Conservation (phyloP, 2,888 invertebrate species). For the Artemia sinica region DNA sequence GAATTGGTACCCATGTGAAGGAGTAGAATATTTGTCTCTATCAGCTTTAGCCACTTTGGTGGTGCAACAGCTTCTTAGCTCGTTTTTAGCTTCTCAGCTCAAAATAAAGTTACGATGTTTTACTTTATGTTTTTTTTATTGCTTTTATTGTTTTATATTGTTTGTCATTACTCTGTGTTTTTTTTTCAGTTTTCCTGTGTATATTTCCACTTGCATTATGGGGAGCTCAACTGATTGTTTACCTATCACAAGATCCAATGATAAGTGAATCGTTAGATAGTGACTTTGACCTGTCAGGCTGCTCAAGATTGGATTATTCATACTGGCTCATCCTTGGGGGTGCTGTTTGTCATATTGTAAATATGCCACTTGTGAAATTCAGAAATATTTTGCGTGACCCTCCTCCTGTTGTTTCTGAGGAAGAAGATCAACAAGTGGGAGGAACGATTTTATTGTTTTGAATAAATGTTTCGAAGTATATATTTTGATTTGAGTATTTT, state of each 20-base stretch:
- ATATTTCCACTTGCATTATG: neutral
- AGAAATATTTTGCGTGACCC: conserved; percentile 3
- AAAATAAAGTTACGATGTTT: no score
- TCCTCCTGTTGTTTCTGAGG: neutral
- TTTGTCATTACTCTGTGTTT: neutral
- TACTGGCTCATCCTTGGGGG: conserved; percentile 5
- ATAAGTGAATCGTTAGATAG: neutral
- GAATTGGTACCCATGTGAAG: no score
- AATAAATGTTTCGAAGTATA: neutral
- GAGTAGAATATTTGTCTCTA: no score
- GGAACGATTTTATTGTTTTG: conserved; percentile 1
- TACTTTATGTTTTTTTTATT: no score
- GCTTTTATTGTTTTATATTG: no score
- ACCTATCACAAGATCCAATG: neutral
- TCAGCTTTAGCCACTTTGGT: no score
- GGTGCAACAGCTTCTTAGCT: no score
- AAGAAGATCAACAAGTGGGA: neutral
- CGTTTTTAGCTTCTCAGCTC: neutral
- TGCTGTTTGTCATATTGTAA: neutral
- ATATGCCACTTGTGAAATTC: neutral
- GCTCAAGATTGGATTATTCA: neutral
- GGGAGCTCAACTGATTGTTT: neutral
- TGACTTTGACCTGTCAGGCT: neutral
- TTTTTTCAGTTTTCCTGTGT: neutral
- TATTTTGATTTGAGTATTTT: no score